Conservation (phyloP, 2,797 vertebrate species). For the Borostomias antarcticus region DNA sequence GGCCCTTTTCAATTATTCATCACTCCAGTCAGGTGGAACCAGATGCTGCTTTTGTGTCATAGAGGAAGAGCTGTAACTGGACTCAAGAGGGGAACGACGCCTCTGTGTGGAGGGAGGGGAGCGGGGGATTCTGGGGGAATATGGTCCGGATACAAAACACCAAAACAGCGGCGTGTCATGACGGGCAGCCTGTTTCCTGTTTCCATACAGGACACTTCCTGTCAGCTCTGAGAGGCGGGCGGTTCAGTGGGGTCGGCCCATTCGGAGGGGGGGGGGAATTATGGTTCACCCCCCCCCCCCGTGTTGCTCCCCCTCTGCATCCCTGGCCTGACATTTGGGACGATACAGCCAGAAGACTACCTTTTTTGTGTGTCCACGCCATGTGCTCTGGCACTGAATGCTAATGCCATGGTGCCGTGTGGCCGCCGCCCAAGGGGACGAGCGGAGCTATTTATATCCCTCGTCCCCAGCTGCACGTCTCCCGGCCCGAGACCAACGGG, state of each 20-base stretch:
- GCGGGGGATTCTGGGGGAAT: constrained; percentile 33
- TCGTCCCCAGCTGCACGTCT: constrained; percentile 79
- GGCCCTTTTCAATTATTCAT: constrained; percentile 87
- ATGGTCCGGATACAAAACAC: constrained; percentile 44
- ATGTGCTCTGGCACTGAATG: constrained; percentile 62
- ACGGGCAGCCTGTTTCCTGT: constrained; percentile 36
- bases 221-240: constrained; percentile 22
- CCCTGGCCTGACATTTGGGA: constrained; percentile 61
- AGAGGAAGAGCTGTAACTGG: constrained; percentile 78
- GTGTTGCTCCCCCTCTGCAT: constrained; percentile 46
- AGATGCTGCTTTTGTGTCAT: constrained; percentile 79
- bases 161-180: constrained; percentile 46
- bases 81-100: constrained; percentile 61
- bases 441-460: constrained; percentile 75
- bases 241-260: constrained; percentile 35
- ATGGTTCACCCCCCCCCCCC: constrained; percentile 30
- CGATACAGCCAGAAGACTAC: constrained; percentile 61
- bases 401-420: constrained; percentile 65
- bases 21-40: constrained; percentile 70
- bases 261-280: too few relatives aligned
- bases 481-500: constrained; percentile 70
- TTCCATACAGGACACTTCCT: constrained; percentile 57
- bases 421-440: constrained; percentile 68
- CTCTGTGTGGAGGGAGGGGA: constrained; percentile 29
- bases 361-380: constrained; percentile 59